phyloP scores from a whole-genome alignment of 1,140 invertebrate genomes.

The Formica selysi region DNA sequence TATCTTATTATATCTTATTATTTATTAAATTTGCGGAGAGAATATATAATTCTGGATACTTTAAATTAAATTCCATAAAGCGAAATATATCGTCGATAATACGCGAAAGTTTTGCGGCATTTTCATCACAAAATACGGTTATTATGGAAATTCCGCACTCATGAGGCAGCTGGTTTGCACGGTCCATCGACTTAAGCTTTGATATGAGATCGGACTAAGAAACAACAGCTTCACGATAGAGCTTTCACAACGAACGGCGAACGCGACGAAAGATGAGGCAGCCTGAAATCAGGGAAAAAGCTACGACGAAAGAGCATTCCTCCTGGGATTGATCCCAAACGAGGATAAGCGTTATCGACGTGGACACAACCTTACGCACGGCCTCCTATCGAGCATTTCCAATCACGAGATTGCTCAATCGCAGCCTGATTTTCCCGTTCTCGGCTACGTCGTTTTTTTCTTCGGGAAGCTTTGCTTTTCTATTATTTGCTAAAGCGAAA shows the following conservation, averaged over 20 bases:
- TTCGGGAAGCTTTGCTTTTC: slow-evolving; percentile 48
- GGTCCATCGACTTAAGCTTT: slow-evolving; percentile 23
- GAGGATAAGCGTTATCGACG: slow-evolving; percentile 71
- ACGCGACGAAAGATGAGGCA: not conserved
- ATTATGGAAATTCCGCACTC: slow-evolving; percentile 62
- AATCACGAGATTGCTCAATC: slow-evolving; percentile 85
- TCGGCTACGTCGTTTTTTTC: slow-evolving; percentile 33
- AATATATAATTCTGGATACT: not conserved
- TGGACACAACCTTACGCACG: slow-evolving; percentile 75
- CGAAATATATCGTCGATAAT: slow-evolving; percentile 49
- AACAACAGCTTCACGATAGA: slow-evolving; percentile 25
- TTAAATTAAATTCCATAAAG: slow-evolving; percentile 51
- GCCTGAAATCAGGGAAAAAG: slow-evolving; percentile 70
- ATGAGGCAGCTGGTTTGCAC: not conserved
- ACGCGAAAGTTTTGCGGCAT: slow-evolving; percentile 23
- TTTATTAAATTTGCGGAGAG: not conserved
- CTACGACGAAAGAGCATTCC: slow-evolving; percentile 76
- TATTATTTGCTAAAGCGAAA: slow-evolving; percentile 64
- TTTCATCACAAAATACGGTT: slow-evolving; percentile 22
- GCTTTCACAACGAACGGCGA: not conserved
- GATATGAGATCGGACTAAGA: slow-evolving; percentile 17
- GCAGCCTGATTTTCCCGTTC: slow-evolving; percentile 72
- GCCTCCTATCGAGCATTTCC: slow-evolving; percentile 74
- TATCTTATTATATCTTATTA: slow-evolving; percentile 9
- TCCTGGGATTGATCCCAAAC: slow-evolving; percentile 71